Percentiles rank a stretch among this genome's conserved stretches.
Conservation (phyloP, 2,888 invertebrate genomes). For the Philereme transversata region DNA sequence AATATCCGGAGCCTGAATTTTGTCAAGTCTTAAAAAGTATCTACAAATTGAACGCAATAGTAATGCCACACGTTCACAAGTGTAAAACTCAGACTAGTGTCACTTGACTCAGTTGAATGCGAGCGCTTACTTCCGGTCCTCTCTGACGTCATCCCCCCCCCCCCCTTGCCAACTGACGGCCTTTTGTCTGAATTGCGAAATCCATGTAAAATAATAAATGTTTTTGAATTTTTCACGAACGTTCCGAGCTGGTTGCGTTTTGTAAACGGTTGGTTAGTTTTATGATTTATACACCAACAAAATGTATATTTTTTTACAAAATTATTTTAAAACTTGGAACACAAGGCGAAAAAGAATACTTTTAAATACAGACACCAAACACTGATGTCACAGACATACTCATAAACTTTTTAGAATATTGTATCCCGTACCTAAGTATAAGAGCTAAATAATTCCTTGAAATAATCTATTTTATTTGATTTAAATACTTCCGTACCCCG, state of each 20-base stretch:
- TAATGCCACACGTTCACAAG: slow-evolving; percentile 29
- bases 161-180: slow-evolving; percentile 30
- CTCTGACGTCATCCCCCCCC: slow-evolving; percentile 26
- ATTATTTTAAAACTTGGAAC: no score
- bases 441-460: no score
- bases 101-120: slow-evolving; percentile 35
- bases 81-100: slow-evolving; percentile 25
- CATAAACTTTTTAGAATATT: no score
- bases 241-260: slow-evolving; percentile 24
- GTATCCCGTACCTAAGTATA: no score
- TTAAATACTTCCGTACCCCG: no score
- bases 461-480: no score
- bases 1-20: no score
- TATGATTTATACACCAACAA: slow-evolving; percentile 4
- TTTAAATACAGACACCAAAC: no score
- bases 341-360: no score
- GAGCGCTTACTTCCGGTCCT: slow-evolving; percentile 33
- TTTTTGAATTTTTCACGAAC: slow-evolving; percentile 31
- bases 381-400: no score
- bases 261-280: slow-evolving; percentile 33
- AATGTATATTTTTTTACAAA: no score
- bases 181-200: slow-evolving; percentile 48
- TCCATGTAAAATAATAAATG: slow-evolving; percentile 48
- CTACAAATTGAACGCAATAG: slow-evolving; percentile 14
- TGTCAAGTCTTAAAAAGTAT: no score